Evolutionary conservation across 2,113 vertebrate species (phyloP).

Genomic region (Corythaixoides concolor): DNA sequence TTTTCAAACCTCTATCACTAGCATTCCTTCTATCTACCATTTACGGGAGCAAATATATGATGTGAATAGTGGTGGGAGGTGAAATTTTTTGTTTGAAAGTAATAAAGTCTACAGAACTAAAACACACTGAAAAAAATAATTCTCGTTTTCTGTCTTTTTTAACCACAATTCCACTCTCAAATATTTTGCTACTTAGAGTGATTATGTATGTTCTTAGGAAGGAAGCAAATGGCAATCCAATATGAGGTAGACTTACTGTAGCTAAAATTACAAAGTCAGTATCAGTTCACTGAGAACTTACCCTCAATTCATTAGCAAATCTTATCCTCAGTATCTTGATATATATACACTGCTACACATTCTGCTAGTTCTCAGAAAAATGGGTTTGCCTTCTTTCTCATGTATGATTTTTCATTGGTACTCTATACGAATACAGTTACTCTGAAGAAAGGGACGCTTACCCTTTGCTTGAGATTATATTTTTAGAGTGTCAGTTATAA

Average conservation of each 20-base stretch:
- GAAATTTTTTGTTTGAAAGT: not conserved
- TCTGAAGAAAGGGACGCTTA: slow-evolving; percentile 6
- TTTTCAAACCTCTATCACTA: not conserved
- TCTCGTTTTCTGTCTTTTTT: not conserved
- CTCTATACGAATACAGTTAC: not conserved
- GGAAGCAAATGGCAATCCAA: not conserved
- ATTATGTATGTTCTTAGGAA: not conserved
- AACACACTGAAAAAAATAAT: not conserved
- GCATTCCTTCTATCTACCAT: not conserved
- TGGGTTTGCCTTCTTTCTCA: not conserved
- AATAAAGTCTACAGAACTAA: not conserved
- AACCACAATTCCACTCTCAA: not conserved
- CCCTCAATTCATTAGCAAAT: not conserved
- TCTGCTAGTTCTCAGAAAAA: not conserved
- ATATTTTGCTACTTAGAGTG: not conserved
- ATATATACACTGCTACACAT: not conserved
- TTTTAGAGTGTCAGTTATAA: slow-evolving; percentile 52
- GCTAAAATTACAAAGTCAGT: not conserved
- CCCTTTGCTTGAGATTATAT: slow-evolving; percentile 37
- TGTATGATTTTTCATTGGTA: not conserved
- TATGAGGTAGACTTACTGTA: not conserved
- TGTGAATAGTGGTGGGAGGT: not conserved
- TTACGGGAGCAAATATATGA: not conserved
- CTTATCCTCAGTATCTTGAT: not conserved
- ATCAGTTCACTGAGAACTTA: not conserved